Percentiles rank a stretch among this genome's conserved stretches.
These are phyloP conservation scores for Notamacropus eugenii DNA, from an alignment of 2,797 vertebrate genomes.

Conservation along the genomic window DNA sequence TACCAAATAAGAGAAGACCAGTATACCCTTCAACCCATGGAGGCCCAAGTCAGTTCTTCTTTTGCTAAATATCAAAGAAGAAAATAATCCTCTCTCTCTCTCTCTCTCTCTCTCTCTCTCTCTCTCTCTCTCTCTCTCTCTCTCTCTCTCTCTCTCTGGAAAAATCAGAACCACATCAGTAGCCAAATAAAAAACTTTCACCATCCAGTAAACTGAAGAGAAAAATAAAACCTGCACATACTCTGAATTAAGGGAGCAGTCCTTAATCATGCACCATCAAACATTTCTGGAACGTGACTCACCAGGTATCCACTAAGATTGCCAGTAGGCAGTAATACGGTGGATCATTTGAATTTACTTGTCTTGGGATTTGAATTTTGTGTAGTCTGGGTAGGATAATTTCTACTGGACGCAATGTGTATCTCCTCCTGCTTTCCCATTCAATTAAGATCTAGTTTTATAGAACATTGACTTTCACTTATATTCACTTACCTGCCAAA, in stretches of 20 bases:
- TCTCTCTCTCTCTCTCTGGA: background rate
- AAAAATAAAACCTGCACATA: too few species aligned
- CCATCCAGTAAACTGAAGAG: background rate
- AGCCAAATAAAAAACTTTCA: background rate
- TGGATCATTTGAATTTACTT: background rate
- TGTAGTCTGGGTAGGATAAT: too few species aligned
- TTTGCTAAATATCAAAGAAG: background rate
- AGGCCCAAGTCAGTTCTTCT: background rate
- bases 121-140: too few species aligned
- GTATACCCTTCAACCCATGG: background rate
- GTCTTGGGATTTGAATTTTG: too few species aligned
- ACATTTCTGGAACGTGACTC: background rate
- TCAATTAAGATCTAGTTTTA: too few species aligned
- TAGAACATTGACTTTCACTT: background rate
- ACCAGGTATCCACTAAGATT: background rate
- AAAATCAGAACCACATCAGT: background rate
- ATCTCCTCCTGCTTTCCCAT: too few species aligned
- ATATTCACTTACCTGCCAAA: background rate
- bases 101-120: too few species aligned
- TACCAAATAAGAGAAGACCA: background rate
- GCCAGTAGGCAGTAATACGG: background rate
- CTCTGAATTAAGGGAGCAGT: background rate
- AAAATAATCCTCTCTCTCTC: background rate
- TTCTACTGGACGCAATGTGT: too few species aligned
- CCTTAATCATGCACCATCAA: too few species aligned